A percentile compares a stretch with the other conserved stretches of the same genome.
Conservation (phyloP, 2,888 invertebrate species). For the Sphaerophoria rueppellii region DNA sequence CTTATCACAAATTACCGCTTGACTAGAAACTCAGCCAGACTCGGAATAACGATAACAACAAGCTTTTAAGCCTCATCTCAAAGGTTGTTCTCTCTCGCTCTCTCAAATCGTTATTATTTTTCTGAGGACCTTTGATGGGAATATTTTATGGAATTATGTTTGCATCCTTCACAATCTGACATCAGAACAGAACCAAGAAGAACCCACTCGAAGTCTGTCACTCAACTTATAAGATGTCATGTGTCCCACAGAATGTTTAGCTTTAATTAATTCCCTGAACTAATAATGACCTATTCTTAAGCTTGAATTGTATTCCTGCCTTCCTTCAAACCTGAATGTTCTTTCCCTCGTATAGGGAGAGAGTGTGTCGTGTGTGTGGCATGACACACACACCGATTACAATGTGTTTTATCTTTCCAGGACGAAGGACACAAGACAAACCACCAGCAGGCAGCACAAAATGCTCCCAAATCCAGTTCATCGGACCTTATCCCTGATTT, state of each 20-base stretch:
- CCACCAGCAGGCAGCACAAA: slow-evolving; percentile 11
- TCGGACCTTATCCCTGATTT: slow-evolving; percentile 37
- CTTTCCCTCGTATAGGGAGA: neutral
- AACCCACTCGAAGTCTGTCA: slow-evolving; percentile 1
- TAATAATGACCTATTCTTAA: slow-evolving; percentile 12
- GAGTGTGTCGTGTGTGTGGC: neutral
- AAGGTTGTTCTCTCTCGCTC: neutral
- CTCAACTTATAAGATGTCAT: neutral
- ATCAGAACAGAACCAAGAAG: neutral
- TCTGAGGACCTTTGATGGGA: neutral
- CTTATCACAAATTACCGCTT: slow-evolving; percentile 15
- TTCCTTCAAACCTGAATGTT: slow-evolving; percentile 13
- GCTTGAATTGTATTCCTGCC: slow-evolving; percentile 2
- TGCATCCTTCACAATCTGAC: neutral
- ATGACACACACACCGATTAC: slow-evolving; percentile 8
- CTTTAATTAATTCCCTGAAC: slow-evolving; percentile 32
- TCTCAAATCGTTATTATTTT: slow-evolving; percentile 6
- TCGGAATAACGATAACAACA: neutral
- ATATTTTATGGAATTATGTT: neutral
- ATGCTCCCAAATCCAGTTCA: slow-evolving; percentile 31
- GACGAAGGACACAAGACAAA: slow-evolving; percentile 32
- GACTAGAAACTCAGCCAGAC: slow-evolving; percentile 1
- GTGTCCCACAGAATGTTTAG: slow-evolving; percentile 5
- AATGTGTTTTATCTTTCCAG: slow-evolving; percentile 55
- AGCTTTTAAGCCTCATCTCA: neutral